Evolutionary conservation across 2,888 invertebrate species (phyloP).

Genomic region (Ellobium chinense): DNA sequence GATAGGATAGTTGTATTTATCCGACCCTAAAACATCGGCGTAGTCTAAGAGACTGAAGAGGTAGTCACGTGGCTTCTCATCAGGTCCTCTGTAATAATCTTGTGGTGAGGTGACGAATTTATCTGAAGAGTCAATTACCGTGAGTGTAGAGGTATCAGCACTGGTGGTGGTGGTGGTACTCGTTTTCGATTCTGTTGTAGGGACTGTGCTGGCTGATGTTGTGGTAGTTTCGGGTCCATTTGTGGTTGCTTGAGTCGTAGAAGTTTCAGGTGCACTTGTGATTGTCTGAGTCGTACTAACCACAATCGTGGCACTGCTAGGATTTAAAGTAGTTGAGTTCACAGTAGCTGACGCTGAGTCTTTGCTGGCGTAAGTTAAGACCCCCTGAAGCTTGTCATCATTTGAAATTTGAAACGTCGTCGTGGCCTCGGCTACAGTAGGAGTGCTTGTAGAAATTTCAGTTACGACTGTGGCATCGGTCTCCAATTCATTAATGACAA

Average conservation of each 20-base stretch:
- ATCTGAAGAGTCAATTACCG: neutral
- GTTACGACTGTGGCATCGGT: neutral
- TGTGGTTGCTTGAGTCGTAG: neutral
- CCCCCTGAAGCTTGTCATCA: neutral
- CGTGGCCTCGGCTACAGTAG: neutral
- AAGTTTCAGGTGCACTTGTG: no score
- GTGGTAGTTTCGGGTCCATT: neutral
- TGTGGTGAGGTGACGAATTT: neutral
- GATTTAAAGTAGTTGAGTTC: neutral
- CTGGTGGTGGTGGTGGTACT: neutral
- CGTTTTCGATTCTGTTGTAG: neutral
- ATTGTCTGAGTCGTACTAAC: no score
- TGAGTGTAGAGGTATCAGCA: neutral
- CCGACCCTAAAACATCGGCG: neutral
- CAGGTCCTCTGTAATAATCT: neutral
- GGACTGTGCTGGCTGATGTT: neutral
- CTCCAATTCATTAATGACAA: neutral
- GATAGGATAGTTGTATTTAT: neutral
- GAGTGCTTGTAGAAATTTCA: neutral
- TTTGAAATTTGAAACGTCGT: neutral
- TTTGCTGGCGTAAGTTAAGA: neutral
- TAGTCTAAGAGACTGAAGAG: neutral
- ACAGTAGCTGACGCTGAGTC: neutral
- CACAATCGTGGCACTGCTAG: no score
- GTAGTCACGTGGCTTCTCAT: neutral